These are phyloP conservation scores for Schizopygopsis pylzovi DNA, from an alignment of 2,797 vertebrate species.

Conservation along the genomic window DNA sequence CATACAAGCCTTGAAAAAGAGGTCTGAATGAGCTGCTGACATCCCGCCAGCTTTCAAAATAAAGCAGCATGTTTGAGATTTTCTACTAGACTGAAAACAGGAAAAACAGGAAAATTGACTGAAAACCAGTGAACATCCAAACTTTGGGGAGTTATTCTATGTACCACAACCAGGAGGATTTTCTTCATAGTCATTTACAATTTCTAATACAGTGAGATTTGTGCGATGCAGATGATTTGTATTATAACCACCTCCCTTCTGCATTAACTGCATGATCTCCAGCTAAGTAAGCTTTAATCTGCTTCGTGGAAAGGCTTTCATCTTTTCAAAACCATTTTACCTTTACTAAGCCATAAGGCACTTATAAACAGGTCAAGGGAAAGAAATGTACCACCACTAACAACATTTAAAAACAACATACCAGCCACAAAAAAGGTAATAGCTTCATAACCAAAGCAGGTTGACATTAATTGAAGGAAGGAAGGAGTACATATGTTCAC, in stretches of 20 bases:
- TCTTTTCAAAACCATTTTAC: conserved; percentile 12
- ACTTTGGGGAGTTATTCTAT: neutral
- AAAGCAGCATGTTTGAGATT: conserved; percentile 1
- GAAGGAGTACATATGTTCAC: neutral
- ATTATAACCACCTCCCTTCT: neutral
- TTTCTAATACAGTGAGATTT: neutral
- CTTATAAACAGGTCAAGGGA: neutral
- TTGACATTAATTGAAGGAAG: neutral
- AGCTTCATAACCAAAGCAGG: neutral
- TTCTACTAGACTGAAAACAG: neutral
- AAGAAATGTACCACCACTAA: neutral
- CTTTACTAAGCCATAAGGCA: neutral
- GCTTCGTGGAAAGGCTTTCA: neutral
- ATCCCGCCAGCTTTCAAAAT: conserved; percentile 1
- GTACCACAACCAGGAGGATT: conserved; percentile 4
- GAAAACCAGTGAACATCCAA: neutral
- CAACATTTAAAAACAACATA: neutral
- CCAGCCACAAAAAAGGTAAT: neutral
- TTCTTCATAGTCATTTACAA: neutral
- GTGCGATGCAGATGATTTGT: neutral
- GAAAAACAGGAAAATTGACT: neutral
- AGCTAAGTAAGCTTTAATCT: conserved; percentile 4
- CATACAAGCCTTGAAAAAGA: neutral
- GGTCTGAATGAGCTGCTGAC: conserved; percentile 15
- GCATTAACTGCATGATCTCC: neutral